Evolutionary conservation across 2,113 vertebrate species (phyloP).

Genomic region (Carassius auratus): DNA sequence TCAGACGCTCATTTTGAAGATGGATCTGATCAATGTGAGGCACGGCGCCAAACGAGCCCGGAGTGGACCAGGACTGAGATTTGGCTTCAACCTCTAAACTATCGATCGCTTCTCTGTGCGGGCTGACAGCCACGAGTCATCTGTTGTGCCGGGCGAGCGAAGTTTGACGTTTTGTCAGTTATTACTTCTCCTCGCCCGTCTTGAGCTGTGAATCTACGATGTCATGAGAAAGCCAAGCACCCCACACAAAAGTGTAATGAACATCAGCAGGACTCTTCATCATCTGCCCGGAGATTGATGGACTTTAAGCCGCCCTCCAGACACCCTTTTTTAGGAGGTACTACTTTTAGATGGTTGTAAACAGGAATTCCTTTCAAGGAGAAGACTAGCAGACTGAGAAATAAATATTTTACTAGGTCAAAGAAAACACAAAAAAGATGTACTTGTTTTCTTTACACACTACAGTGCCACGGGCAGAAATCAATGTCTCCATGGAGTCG

Average conservation of each 20-base stretch:
- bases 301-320: conserved; percentile 14
- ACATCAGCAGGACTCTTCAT: conserved; percentile 35
- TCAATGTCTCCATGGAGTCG: conserved; percentile 2
- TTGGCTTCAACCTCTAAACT: conserved; percentile 35
- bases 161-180: conserved; percentile 57
- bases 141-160: conserved; percentile 47
- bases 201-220: conserved; percentile 38
- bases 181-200: conserved; percentile 40
- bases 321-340: conserved; percentile 4
- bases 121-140: conserved; percentile 44
- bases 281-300: conserved; percentile 42
- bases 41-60: conserved; percentile 42
- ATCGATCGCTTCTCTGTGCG: conserved; percentile 45
- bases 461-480: conserved; percentile 1
- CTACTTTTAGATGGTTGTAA: conserved; percentile 12
- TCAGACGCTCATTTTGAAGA: conserved; percentile 23
- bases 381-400: background rate
- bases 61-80: conserved; percentile 7
- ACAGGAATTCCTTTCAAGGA: conserved; percentile 25
- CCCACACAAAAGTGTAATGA: conserved; percentile 38
- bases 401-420: conserved; percentile 37
- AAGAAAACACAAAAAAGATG: conserved; percentile 20
- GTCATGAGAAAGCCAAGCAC: conserved; percentile 39
- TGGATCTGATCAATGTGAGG: conserved; percentile 50
- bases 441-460: conserved; percentile 15